Percentiles rank a stretch among this genome's conserved stretches.
These are phyloP conservation scores for Scomberomorus guttatus DNA, from an alignment of 2,797 vertebrate species.

Conservation along the genomic window DNA sequence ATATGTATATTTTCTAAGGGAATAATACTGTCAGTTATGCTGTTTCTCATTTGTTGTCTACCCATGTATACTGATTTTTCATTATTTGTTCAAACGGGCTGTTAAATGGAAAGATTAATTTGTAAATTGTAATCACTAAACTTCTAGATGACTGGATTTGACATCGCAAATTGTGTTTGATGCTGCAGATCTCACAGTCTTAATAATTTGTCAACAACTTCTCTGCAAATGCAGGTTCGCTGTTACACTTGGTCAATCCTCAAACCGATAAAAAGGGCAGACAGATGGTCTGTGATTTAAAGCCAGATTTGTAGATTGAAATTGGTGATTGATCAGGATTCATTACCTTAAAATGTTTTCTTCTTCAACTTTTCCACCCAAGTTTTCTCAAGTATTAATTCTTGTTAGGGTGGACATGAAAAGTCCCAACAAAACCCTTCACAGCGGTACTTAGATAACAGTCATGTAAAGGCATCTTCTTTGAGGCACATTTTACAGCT, in stretches of 20 bases:
- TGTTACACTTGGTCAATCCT: no score
- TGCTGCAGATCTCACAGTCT: background rate
- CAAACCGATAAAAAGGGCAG: no score
- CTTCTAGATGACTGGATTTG: background rate
- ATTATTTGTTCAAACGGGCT: conserved; percentile 40
- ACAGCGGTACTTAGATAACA: no score
- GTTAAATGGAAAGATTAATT: conserved; percentile 42
- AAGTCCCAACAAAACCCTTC: background rate
- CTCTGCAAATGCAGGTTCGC: background rate
- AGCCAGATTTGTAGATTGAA: no score
- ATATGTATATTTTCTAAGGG: background rate
- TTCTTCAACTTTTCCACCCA: background rate
- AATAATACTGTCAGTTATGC: background rate
- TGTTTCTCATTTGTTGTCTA: conserved; percentile 28
- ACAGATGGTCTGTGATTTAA: no score
- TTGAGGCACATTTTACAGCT: background rate
- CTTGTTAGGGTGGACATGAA: background rate
- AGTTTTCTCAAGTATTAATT: background rate
- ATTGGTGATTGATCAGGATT: no score
- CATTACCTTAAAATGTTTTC: background rate
- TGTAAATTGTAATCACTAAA: conserved; percentile 9
- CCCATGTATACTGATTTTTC: conserved; percentile 13
- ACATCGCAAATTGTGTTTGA: background rate
- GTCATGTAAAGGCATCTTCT: background rate
- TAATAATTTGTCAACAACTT: background rate